Percentiles rank a stretch among this genome's conserved stretches.
Conservation (phyloP, 1,140 invertebrate genomes). For the Odontomachus brunneus region DNA sequence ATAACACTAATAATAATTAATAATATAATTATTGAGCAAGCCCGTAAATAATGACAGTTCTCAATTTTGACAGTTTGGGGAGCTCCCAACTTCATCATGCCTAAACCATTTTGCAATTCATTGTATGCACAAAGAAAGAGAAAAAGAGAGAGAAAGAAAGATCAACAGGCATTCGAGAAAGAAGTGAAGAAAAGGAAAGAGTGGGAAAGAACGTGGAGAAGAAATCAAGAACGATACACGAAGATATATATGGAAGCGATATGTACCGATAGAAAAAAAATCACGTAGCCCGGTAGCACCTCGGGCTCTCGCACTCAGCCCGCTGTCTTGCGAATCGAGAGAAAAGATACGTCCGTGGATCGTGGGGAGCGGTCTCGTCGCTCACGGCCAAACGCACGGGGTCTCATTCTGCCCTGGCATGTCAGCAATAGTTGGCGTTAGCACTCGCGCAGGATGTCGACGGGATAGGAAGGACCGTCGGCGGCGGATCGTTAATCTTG, state of each 20-base stretch:
- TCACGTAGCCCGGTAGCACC: slow-evolving; percentile 78
- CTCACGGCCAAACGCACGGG: slow-evolving; percentile 77
- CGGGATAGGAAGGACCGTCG: slow-evolving; percentile 61
- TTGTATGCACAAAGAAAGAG: background rate
- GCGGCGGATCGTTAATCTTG: slow-evolving; percentile 24
- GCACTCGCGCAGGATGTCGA: slow-evolving; percentile 53
- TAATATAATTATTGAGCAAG: too few species aligned
- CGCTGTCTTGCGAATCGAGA: slow-evolving; percentile 80
- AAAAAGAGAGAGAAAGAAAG: slow-evolving; percentile 32
- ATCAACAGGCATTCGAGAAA: slow-evolving; percentile 23
- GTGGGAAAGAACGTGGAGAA: slow-evolving; percentile 40
- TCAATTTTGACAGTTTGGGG: too few species aligned
- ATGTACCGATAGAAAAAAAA: slow-evolving; percentile 82
- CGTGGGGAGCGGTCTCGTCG: slow-evolving; percentile 74
- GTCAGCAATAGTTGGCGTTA: slow-evolving; percentile 80
- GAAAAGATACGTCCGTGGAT: slow-evolving; percentile 79
- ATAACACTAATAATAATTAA: too few species aligned
- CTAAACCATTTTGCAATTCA: too few species aligned
- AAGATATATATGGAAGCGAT: slow-evolving; percentile 73
- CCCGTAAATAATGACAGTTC: too few species aligned
- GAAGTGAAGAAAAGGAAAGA: slow-evolving; percentile 47
- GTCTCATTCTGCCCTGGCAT: slow-evolving; percentile 73
- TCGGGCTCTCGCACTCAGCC: slow-evolving; percentile 76
- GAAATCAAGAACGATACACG: slow-evolving; percentile 72
- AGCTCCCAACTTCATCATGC: too few species aligned